Base-by-base conservation (phyloP, 2,888 invertebrate genomes). In the Archips crataeganus region DNA sequence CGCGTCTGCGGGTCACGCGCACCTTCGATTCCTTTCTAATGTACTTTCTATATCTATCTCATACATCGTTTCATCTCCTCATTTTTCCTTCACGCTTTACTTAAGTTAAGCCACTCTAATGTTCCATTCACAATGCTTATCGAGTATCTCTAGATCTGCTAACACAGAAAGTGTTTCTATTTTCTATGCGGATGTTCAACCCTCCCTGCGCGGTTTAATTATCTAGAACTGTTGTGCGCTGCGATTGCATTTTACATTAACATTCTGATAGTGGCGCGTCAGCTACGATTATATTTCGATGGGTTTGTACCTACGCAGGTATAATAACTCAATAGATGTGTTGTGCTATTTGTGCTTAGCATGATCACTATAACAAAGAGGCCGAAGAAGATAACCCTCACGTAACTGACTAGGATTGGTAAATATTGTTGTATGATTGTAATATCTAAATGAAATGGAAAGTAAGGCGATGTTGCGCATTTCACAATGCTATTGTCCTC, bases 11-110 rank as follows among this genome's bases (percentile, higher is more conserved):
- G 90, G 92, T 93, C 93, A 92, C 89, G 88, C 87, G 90, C 87
- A 90, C 91, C 92, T 91, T 92, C 92, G 86, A 90, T 92, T 93
- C 94, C 94, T 94, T 94, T 94, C 93, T 93, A 94, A 93, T 91
- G 89, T 92, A 88, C 94, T 94, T 93, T 94, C 94, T 93, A 93
- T 87, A 86, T 86, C 88, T 88, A 85, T 87, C 84, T 87, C 81
- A 85, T 81, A 79, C 78, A 76, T 78, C 75, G 75, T 82, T 85
- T 85, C 84, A 80, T 80, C 84, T 85, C 82, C 84, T 87, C 88
- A 81, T 85, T 84, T 88, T 87, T 85, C 87, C 83, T 87, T 85
- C 81, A 84, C 84, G 83, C 84, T 85, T 87, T 89, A 88, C 65
- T 65, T 34, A 47, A 85, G 81, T 65, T 34, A 47, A 85, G 81